phyloP scores from a whole-genome alignment of 2,113 vertebrate genomes.

The Bufo bufo region DNA sequence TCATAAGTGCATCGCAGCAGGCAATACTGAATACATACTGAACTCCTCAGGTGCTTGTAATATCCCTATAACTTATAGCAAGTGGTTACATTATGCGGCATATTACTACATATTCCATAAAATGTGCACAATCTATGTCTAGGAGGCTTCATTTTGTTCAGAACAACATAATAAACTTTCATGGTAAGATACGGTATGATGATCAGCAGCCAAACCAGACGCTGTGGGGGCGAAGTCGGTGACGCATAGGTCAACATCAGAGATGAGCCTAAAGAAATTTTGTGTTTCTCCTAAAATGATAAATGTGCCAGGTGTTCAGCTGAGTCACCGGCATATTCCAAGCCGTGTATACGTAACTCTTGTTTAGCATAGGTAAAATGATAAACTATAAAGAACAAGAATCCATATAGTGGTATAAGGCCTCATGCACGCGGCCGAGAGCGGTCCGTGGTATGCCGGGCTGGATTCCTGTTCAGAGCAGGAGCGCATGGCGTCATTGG shows the following conservation, averaged over 20 bases:
- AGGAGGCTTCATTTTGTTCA: background rate
- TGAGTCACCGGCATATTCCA: background rate
- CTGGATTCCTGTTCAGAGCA: no score
- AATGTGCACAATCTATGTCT: background rate
- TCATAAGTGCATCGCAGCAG: background rate
- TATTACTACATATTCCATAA: background rate
- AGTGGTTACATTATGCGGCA: background rate
- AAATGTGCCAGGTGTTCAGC: background rate
- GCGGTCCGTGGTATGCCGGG: no score
- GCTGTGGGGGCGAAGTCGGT: slow-evolving; percentile 24
- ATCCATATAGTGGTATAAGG: background rate
- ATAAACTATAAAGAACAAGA: background rate
- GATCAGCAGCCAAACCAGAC: slow-evolving; percentile 7
- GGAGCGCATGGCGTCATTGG: no score
- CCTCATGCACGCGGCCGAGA: no score
- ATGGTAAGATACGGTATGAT: background rate
- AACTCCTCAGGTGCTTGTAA: background rate
- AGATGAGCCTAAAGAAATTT: slow-evolving; percentile 34
- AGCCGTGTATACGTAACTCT: background rate
- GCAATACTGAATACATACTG: background rate
- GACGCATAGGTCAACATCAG: slow-evolving; percentile 40
- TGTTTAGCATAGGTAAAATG: background rate
- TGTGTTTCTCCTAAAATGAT: rapidly evolving
- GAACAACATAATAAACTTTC: background rate
- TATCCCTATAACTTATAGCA: background rate